phyloP scores from a whole-genome alignment of 2,888 invertebrate species.

The Neria commutata region DNA sequence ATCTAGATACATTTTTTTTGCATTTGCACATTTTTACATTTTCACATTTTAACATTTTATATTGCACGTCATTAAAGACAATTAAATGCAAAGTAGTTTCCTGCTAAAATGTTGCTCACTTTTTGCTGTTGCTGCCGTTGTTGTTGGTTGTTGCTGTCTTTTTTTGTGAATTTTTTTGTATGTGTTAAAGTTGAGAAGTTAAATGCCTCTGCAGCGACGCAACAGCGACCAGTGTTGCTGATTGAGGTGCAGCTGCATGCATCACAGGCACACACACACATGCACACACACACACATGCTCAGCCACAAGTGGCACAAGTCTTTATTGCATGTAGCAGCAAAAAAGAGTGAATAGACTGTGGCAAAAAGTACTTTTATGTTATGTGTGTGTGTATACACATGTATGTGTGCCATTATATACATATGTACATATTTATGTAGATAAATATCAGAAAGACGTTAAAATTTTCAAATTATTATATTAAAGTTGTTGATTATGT shows the following conservation, averaged over 20 bases:
- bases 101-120: slow-evolving; percentile 52
- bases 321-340: neutral
- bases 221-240: neutral
- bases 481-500: slow-evolving; percentile 6
- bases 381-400: neutral
- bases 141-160: slow-evolving; percentile 3
- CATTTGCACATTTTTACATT: slow-evolving; percentile 38
- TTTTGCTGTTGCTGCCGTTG: slow-evolving; percentile 11
- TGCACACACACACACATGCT: too few relatives aligned
- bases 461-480: slow-evolving; percentile 28
- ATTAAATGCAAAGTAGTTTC: slow-evolving; percentile 64
- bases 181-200: slow-evolving; percentile 50
- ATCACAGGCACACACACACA: too few relatives aligned
- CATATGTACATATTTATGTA: neutral
- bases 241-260: too few relatives aligned
- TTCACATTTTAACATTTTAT: slow-evolving; percentile 60
- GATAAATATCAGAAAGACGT: slow-evolving; percentile 24
- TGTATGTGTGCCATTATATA: neutral
- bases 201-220: slow-evolving; percentile 46
- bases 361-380: neutral
- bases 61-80: slow-evolving; percentile 63
- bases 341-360: neutral
- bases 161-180: neutral
- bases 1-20: slow-evolving; percentile 5
- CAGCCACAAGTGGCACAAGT: neutral